These are phyloP conservation scores for Priocnemis perturbator DNA, from an alignment of 2,888 invertebrate species.

Conservation along the genomic window DNA sequence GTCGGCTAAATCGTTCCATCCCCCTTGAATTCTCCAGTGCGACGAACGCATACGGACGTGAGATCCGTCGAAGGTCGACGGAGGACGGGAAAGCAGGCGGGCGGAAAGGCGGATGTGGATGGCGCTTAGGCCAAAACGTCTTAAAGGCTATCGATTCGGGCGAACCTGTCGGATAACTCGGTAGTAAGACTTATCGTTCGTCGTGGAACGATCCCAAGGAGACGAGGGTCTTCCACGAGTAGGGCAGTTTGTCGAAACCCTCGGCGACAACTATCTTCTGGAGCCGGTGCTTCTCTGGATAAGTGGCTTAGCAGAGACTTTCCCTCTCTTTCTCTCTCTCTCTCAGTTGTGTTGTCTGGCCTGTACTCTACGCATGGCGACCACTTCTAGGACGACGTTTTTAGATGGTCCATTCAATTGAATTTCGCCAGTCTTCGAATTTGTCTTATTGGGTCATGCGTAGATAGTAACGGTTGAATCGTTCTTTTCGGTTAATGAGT, in stretches of 20 bases:
- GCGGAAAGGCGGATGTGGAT: too few species aligned
- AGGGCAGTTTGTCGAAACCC: conserved; percentile 56
- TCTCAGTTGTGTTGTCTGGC: conserved; percentile 1
- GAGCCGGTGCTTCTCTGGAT: conserved; percentile 52
- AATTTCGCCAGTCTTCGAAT: too few species aligned
- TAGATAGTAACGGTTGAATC: background rate
- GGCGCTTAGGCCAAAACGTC: conserved; percentile 12
- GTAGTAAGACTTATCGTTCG: conserved; percentile 47
- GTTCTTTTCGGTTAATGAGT: too few species aligned
- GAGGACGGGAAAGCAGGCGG: too few species aligned
- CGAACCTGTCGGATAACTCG: conserved; percentile 45
- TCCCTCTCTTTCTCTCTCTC: conserved; percentile 20
- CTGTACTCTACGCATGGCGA: conserved; percentile 10
- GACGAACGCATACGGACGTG: too few species aligned
- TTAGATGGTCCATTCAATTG: conserved; percentile 5
- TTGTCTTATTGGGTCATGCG: conserved; percentile 4
- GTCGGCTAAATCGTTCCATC: too few species aligned
- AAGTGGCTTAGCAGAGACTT: conserved; percentile 57
- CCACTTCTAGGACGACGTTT: conserved; percentile 27
- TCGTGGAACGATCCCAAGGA: conserved; percentile 39
- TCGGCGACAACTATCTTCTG: conserved; percentile 53
- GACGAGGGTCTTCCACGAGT: conserved; percentile 45
- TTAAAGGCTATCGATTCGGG: conserved; percentile 44
- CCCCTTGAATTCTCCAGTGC: too few species aligned
- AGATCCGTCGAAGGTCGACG: too few species aligned